Base-by-base conservation (phyloP, 2,888 invertebrate species). In the Ditylenchus weischeri region DNA sequence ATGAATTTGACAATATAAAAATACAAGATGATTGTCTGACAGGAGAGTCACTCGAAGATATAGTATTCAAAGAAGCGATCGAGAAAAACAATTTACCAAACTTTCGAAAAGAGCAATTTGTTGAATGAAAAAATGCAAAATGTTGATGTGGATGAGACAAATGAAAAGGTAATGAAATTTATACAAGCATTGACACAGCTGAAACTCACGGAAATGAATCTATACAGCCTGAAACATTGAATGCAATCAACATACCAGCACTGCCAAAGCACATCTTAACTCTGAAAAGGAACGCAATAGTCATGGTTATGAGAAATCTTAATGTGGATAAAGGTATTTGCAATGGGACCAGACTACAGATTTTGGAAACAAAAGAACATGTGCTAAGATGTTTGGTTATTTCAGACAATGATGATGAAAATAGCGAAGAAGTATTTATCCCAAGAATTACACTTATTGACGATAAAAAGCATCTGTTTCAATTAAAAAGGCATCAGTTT, bases 401-500 rank as follows among this genome's bases (percentile, higher is more conserved):
- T 29, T 29, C 29, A 29, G 29, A 29, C 29, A 29, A 29, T 29
- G 29, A 29, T 29, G 29, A 29, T 29, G 29, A 29, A 47, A 29
- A 29, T 29, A 29, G 29, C 29, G 29, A 29, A 29, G 15, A 21
- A 48, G 60, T 23, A n/a, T 43, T 48, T 21, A 62, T 72, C 19
- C 62, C 59, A 6, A 19, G 64, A 62, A 76, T 76, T 10, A 29
- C 72, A 13, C 58, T 49, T 29, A 38, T 57, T 15, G 43, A 29
- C 8, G 62, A 79, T 68, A 76, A 78, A 70, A 65, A 74, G 13
- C 81, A 84, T 58, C 83, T 83, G n/a, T 60, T 85, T 47, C 83
- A 84, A 18, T 71, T 85, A 38, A 43, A 49, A 15, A 15, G 72
- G 6, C 49, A 58, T 50, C 77, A 69, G 58, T 74, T 75, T 47